phyloP scores from a whole-genome alignment of 37 sponge, comb jelly and placozoan species.

The Oopsacas minuta region DNA sequence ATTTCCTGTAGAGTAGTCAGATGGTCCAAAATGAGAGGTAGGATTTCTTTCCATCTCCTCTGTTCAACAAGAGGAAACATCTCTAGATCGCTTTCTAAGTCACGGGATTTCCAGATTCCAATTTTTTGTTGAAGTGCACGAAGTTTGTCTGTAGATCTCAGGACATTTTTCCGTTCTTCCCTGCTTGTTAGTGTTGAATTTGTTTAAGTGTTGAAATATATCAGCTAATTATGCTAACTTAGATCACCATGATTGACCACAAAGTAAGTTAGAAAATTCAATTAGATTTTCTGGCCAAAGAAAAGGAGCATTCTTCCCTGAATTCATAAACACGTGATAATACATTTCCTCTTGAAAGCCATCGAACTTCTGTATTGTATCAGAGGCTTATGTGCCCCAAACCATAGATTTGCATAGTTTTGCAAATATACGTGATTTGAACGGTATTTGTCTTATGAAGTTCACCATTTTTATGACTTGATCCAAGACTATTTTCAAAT shows the following conservation, averaged over 20 bases:
- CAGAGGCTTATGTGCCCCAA: not conserved
- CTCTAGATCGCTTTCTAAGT: not conserved
- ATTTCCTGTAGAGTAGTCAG: not conserved
- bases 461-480: too few species aligned
- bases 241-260: not conserved
- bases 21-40: not conserved
- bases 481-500: too few species aligned
- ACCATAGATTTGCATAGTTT: conserved; percentile 4
- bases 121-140: not conserved
- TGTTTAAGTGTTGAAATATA: not conserved
- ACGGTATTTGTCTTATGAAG: not conserved
- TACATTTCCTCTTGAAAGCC: not conserved
- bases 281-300: not conserved
- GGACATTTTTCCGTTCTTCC: conserved; percentile 7
- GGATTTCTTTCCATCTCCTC: not conserved
- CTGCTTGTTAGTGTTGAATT: conserved; percentile 9
- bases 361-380: conserved; percentile 12
- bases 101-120: not conserved
- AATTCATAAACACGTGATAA: not conserved
- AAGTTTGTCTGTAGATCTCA: not conserved
- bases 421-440: not conserved
- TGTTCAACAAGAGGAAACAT: not conserved
- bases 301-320: not conserved
- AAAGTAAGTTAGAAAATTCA: not conserved
- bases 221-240: conserved; percentile 8